Conservation (phyloP, 2,113 vertebrate species). For the Saguinus midas region DNA sequence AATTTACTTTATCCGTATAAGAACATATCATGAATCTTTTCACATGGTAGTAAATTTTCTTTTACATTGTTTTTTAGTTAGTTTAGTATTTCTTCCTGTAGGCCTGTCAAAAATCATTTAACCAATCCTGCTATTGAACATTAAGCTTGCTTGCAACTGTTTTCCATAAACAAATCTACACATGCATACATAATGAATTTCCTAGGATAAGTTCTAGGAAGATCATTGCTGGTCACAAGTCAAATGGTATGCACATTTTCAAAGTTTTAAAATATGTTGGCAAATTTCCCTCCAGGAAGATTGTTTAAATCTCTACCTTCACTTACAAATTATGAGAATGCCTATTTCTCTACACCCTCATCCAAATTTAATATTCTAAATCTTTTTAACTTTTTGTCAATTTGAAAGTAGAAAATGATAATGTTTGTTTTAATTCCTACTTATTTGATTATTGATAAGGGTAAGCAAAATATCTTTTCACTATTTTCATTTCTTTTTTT, state of each 20-base stretch:
- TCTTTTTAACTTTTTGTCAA: background rate
- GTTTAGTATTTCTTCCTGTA: background rate
- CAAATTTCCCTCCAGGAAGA: background rate
- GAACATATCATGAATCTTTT: background rate
- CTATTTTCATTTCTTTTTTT: background rate
- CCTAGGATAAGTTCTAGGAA: background rate
- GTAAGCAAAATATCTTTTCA: background rate
- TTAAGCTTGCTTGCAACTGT: background rate
- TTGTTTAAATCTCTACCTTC: background rate
- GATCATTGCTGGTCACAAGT: background rate
- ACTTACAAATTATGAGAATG: background rate
- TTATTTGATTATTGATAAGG: background rate
- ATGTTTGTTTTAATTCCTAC: background rate
- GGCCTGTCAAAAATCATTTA: background rate
- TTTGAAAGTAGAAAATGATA: background rate
- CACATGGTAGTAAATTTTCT: background rate
- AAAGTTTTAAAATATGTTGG: background rate
- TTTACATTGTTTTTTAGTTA: conserved; percentile 19
- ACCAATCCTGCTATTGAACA: background rate
- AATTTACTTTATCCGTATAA: background rate
- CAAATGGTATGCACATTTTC: background rate
- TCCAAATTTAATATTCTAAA: background rate
- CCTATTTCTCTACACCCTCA: background rate
- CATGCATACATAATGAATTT: background rate
- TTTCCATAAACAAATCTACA: background rate